Conservation (phyloP, 2,888 invertebrate genomes). For the Cenopis cana region DNA sequence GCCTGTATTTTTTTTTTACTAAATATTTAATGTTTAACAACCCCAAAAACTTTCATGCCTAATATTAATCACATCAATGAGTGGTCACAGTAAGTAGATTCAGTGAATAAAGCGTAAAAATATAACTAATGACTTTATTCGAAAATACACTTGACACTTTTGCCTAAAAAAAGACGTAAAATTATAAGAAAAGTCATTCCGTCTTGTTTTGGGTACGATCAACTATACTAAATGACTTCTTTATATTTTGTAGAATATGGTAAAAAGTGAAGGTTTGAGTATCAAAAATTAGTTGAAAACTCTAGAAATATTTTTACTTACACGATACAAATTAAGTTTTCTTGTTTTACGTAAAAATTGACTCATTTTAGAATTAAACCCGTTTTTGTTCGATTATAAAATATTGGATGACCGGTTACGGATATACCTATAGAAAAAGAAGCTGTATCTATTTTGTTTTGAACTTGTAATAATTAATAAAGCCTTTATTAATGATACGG, state of each 20-base stretch:
- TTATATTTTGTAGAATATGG: neutral
- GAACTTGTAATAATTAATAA: neutral
- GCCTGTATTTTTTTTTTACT: too few species aligned
- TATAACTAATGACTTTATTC: too few species aligned
- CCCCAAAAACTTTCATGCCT: too few species aligned
- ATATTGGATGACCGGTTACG: neutral
- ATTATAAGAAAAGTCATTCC: neutral
- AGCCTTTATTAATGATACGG: constrained; percentile 22
- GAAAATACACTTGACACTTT: too few species aligned
- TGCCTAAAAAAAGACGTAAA: too few species aligned
- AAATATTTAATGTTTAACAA: too few species aligned
- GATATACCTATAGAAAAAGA: neutral
- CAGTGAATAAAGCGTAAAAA: too few species aligned
- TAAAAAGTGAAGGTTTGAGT: too few species aligned
- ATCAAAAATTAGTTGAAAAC: neutral
- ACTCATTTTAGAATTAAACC: neutral
- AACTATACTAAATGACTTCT: neutral
- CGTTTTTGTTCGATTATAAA: neutral
- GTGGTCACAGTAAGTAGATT: too few species aligned
- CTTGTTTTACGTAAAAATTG: too few species aligned
- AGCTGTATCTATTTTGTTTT: neutral
- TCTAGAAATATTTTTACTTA: neutral
- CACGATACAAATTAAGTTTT: neutral
- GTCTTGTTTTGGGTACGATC: neutral
- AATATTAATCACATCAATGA: too few species aligned